These are phyloP conservation scores for Apotomis betuletana DNA, from an alignment of 2,888 invertebrate genomes.

Conservation along the genomic window DNA sequence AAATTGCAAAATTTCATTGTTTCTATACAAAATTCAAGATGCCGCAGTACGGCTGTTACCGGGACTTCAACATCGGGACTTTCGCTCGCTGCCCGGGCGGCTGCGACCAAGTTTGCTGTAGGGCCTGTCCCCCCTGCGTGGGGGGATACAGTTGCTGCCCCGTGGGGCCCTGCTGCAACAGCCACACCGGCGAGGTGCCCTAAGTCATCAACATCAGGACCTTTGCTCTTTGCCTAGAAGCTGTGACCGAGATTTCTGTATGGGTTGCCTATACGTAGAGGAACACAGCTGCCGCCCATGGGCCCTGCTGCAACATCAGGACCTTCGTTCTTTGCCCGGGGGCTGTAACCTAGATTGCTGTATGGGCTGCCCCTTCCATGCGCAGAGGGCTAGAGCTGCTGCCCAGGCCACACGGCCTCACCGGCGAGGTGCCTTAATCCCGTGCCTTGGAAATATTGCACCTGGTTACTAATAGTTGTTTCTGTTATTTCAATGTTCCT, in stretches of 20 bases:
- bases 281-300: constrained; percentile 53
- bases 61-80: constrained; percentile 65
- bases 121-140: constrained; percentile 45
- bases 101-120: constrained; percentile 53
- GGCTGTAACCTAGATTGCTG: constrained; percentile 57
- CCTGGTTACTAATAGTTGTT: neutral
- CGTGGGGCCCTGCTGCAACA: constrained; percentile 52
- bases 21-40: neutral
- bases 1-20: neutral
- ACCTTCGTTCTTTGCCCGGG: constrained; percentile 67
- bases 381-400: constrained; percentile 48
- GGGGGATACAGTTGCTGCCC: constrained; percentile 54
- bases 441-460: neutral
- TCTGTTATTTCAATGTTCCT: neutral
- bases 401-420: constrained; percentile 47
- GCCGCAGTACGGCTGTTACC: constrained; percentile 60
- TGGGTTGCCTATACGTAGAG: constrained; percentile 44
- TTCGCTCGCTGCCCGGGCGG: constrained; percentile 68
- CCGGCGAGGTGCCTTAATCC: constrained; percentile 8
- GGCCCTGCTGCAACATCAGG: constrained; percentile 58
- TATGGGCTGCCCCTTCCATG: constrained; percentile 44
- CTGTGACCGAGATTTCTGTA: constrained; percentile 53
- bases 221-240: constrained; percentile 66
- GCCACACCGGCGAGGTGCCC: constrained; percentile 17
- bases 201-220: constrained; percentile 56